Evolutionary conservation across 2,888 invertebrate genomes (phyloP).

Genomic region (Campoplex nolae): DNA sequence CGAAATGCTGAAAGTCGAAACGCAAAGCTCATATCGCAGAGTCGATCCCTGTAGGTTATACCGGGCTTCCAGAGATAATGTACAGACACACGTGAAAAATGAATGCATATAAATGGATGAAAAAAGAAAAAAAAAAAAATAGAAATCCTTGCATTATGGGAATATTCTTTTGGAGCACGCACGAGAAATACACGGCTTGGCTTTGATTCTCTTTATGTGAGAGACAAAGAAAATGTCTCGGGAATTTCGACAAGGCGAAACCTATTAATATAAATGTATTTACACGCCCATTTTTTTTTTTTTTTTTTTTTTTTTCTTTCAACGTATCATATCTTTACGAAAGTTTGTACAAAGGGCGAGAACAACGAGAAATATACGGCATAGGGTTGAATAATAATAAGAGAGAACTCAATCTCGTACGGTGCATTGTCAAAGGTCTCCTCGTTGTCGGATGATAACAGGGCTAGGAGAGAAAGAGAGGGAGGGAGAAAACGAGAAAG

Average conservation of each 20-base stretch:
- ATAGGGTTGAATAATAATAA: constrained; percentile 44
- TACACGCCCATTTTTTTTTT: background rate
- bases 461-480: constrained; percentile 24
- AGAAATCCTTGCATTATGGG: constrained; percentile 10
- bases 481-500: background rate
- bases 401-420: constrained; percentile 63
- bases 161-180: constrained; percentile 10
- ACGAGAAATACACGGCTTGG: constrained; percentile 2
- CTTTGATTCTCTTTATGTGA: constrained; percentile 21
- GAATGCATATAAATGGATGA: background rate
- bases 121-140: background rate
- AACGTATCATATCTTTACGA: background rate
- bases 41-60: background rate
- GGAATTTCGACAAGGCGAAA: constrained; percentile 10
- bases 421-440: constrained; percentile 75
- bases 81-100: background rate
- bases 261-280: constrained; percentile 15
- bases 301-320: background rate
- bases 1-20: background rate
- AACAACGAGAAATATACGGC: constrained; percentile 40
- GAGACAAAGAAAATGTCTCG: constrained; percentile 30
- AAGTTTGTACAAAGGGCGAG: constrained; percentile 19
- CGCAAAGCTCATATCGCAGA: no score
- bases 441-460: constrained; percentile 75
- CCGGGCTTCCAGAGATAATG: background rate